Conservation (phyloP, 2,888 invertebrate species). For the Caenorhabditis sp. region DNA sequence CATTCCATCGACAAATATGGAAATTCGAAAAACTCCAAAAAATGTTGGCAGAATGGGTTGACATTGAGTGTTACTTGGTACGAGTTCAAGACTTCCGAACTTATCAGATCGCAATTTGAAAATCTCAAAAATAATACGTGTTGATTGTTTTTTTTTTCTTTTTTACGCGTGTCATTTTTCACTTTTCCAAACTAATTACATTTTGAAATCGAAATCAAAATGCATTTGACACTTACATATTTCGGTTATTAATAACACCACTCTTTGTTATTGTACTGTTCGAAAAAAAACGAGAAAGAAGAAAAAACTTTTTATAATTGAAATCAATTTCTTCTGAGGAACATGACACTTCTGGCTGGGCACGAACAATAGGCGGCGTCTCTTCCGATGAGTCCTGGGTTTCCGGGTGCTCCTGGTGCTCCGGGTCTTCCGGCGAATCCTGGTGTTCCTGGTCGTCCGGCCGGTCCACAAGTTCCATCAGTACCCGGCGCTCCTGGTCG, state of each 20-base stretch:
- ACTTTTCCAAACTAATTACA: not conserved
- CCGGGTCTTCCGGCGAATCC: slow-evolving; percentile 43
- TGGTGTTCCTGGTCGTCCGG: slow-evolving; percentile 39
- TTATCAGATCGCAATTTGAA: slow-evolving; percentile 9
- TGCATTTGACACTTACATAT: too few species aligned
- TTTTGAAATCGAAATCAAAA: too few species aligned
- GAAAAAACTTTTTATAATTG: slow-evolving; percentile 17
- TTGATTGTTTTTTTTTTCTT: not conserved
- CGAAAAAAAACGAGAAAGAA: slow-evolving; percentile 3
- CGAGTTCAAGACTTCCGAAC: not conserved
- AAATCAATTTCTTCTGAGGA: slow-evolving; percentile 18
- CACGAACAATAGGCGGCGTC: slow-evolving; percentile 47
- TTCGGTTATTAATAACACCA: too few species aligned
- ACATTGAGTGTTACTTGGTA: not conserved
- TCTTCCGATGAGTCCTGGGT: slow-evolving; percentile 50
- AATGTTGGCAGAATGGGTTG: not conserved
- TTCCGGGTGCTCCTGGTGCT: slow-evolving; percentile 40
- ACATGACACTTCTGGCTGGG: slow-evolving; percentile 30
- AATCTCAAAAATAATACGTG: slow-evolving; percentile 21
- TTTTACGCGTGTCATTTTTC: not conserved
- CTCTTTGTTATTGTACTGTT: too few species aligned
- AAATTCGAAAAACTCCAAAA: not conserved
- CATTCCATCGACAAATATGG: too few species aligned
- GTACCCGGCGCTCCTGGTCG: slow-evolving; percentile 48
- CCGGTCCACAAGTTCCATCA: slow-evolving; percentile 42